Conservation (phyloP, 2,113 vertebrate species). For the Macrotus californicus region DNA sequence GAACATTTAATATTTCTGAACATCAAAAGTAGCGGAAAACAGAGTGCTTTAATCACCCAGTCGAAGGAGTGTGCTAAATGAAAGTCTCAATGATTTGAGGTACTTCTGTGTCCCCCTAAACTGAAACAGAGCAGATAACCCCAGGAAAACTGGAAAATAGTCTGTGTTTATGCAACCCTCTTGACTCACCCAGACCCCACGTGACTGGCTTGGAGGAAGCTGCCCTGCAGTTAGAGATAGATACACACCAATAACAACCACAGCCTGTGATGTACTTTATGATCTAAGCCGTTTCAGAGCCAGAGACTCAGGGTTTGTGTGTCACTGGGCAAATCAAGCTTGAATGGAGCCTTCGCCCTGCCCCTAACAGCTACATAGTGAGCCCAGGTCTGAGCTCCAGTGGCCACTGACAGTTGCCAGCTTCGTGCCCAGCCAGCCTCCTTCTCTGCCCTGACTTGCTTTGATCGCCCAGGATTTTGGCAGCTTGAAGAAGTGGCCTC, state of each 20-base stretch:
- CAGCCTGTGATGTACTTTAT: background rate
- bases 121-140: constrained; percentile 26
- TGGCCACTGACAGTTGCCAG: background rate
- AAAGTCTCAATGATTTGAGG: background rate
- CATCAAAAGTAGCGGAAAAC: background rate
- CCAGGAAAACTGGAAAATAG: background rate
- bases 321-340: background rate
- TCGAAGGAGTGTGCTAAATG: constrained; percentile 34
- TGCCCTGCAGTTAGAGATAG: background rate
- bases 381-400: background rate
- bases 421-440: background rate
- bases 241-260: background rate
- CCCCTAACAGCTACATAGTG: background rate
- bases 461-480: background rate
- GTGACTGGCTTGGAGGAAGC: background rate
- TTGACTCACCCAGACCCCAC: background rate
- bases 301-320: background rate
- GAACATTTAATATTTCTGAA: constrained; percentile 5
- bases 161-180: background rate
- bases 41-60: background rate
- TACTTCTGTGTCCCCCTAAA: background rate
- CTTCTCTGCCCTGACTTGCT: background rate
- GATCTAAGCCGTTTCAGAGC: background rate
- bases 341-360: background rate
- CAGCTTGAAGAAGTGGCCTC: background rate